Percentiles rank a stretch among this genome's conserved stretches.
Conservation (phyloP, 2,113 vertebrate species). For the Orientallactaga bullata region DNA sequence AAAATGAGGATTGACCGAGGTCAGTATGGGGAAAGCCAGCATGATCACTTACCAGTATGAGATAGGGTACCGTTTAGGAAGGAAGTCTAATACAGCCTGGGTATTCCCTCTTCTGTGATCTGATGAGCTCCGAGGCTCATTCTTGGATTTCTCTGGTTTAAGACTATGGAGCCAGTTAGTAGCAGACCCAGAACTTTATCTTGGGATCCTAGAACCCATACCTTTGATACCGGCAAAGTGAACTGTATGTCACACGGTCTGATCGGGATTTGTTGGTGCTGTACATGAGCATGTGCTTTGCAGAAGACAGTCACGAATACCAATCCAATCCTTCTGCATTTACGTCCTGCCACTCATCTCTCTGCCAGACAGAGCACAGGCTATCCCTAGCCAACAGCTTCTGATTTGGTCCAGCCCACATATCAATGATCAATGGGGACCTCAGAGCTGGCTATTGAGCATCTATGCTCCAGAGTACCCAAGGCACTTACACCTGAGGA, state of each 20-base stretch:
- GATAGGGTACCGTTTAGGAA: not conserved
- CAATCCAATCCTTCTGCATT: not conserved
- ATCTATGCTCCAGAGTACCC: not conserved
- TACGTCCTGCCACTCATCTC: no score
- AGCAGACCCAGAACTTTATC: not conserved
- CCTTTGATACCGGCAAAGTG: not conserved
- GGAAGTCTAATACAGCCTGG: accelerated
- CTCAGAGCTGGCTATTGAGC: not conserved
- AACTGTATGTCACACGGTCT: accelerated
- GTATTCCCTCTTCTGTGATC: not conserved
- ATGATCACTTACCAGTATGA: not conserved
- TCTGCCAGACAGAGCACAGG: not conserved
- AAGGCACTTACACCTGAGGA: not conserved
- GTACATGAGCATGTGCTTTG: not conserved
- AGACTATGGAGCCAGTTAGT: not conserved
- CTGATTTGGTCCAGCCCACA: not conserved
- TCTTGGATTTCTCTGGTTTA: slow-evolving; percentile 16
- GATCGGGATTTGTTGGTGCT: not conserved
- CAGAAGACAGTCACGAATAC: not conserved
- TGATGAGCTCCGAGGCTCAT: not conserved
- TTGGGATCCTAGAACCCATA: not conserved
- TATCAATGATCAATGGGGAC: not conserved
- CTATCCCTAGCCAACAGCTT: not conserved
- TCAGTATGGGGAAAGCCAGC: not conserved
- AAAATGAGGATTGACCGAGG: not conserved